Conservation (phyloP, 1,140 invertebrate genomes). For the Andrena cerasifolii region DNA sequence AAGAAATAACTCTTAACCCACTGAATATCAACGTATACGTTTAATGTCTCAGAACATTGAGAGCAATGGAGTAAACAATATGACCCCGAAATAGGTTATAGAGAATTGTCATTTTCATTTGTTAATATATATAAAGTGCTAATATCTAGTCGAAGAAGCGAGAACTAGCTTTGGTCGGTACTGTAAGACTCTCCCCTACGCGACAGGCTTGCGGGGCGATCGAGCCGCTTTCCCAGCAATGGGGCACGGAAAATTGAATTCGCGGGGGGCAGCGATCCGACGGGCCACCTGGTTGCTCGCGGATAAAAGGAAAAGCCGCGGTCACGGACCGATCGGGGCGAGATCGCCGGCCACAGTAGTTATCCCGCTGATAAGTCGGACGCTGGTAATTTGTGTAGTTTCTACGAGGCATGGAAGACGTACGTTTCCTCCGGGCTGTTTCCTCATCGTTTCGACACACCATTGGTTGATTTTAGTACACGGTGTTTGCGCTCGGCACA, state of each 20-base stretch:
- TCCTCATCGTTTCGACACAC: not conserved
- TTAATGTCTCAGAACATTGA: no score
- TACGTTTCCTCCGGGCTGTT: not conserved
- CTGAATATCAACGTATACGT: no score
- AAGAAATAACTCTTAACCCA: no score
- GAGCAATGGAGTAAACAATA: no score
- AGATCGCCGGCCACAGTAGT: not conserved
- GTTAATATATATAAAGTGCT: no score
- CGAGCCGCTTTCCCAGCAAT: constrained; percentile 47
- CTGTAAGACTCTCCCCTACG: not conserved
- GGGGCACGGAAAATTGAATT: constrained; percentile 43
- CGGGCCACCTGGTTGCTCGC: not conserved
- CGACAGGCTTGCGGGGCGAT: constrained; percentile 6
- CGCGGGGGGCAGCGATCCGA: not conserved
- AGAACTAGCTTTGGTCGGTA: no score
- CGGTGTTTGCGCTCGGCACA: not conserved
- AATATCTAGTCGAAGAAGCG: no score
- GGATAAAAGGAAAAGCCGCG: not conserved
- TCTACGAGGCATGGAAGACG: not conserved
- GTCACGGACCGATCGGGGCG: not conserved
- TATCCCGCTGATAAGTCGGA: not conserved
- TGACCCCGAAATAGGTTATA: no score
- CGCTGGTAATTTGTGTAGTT: constrained; percentile 15
- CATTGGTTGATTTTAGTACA: not conserved
- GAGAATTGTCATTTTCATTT: no score